Base-by-base conservation (phyloP, 2,113 vertebrate genomes). In the Pygoscelis antarcticus region DNA sequence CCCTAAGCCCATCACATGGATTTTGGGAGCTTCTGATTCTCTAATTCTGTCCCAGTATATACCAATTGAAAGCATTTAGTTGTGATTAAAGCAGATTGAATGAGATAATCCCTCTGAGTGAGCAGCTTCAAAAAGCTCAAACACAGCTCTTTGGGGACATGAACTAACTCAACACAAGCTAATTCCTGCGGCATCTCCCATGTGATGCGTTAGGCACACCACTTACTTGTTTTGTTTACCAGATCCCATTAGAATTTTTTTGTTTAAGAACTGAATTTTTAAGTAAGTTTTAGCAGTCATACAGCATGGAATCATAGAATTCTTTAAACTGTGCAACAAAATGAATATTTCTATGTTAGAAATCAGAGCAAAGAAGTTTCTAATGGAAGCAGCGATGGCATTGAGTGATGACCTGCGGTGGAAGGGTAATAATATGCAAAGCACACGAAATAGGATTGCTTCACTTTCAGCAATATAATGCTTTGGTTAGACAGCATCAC, bases 1-100 rank as follows among this genome's bases (percentile, higher is more conserved):
- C 75, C 72, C 71, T 86, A 95, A 95, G 40, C 58, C 87, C 86
- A 89, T 98, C 93, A 80, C 88, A 95, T 83, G 95, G 97, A 96
- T 97, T 96, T 97, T 58, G 81, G 86, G 92, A 96, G 96, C 97
- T 98, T 98, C 94, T 97, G 87, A 95, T 96, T 97, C 92, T 97
- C 96, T 98, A 97, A 98, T 98, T 97, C 97, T 97, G 81, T 94
- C 89, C 98, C 97, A 78, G 91, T 96, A 93, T 96, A 98, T 94
- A 98, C 97, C 98, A 98, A 96, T 98, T 98, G 98, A 98, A 98
- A 98, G 97, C 98, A 97, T 98, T 99, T 99, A 99, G 98, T 98
- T 98, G 98, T 96, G 98, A 99, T 99, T 99, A 99, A 98, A 98
- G 97, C 98, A 98, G 98, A 99, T 99, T 99, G 98, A 97, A 98